phyloP scores from a whole-genome alignment of 23 tunicate species.

The Trididemnum clinides region DNA sequence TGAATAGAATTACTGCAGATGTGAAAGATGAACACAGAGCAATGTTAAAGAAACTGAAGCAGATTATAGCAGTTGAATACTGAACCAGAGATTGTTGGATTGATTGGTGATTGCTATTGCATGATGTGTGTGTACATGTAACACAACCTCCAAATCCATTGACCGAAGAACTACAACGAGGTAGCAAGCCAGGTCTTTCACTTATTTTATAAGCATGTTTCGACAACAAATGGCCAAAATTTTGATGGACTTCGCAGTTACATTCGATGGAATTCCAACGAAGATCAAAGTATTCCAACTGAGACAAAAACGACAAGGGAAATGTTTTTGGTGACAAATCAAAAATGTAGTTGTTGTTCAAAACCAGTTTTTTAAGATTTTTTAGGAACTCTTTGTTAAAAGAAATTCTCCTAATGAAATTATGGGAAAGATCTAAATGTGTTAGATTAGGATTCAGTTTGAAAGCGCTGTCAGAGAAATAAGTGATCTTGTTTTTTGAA shows the following conservation, averaged over 20 bases:
- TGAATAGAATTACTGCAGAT: background rate
- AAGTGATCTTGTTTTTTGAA: background rate
- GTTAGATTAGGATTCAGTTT: background rate
- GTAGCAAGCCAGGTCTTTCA: background rate
- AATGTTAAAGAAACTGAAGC: background rate
- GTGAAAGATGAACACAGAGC: background rate
- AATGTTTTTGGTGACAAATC: background rate
- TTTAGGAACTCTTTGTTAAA: background rate
- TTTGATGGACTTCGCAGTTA: background rate
- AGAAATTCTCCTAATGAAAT: background rate
- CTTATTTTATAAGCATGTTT: background rate
- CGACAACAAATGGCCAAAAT: constrained; percentile 10
- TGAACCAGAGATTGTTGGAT: background rate
- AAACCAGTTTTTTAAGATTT: background rate
- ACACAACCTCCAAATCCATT: constrained; percentile 13
- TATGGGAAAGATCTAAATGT: constrained; percentile 1
- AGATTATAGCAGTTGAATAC: background rate
- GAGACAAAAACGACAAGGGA: background rate
- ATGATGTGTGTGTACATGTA: too few relatives aligned
- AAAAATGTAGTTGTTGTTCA: constrained; percentile 25
- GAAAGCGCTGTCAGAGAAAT: background rate
- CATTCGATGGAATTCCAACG: constrained; percentile 12
- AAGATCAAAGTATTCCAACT: background rate
- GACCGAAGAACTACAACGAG: background rate
- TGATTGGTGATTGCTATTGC: background rate